phyloP scores from a whole-genome alignment of 1,140 invertebrate genomes.

The Coenobita brevimanus region DNA sequence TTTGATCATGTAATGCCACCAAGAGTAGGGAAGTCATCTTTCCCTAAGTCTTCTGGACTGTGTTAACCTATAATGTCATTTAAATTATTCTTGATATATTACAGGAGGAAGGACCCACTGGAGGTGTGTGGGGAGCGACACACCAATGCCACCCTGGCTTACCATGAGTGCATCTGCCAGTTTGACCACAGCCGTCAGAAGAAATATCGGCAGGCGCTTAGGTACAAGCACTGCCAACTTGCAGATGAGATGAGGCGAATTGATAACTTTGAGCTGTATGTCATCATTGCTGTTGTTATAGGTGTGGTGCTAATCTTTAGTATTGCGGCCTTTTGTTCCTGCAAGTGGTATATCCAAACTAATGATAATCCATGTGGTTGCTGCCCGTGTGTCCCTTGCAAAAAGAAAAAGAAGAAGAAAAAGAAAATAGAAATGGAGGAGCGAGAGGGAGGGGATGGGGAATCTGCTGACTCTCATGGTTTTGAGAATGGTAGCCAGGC shows the following conservation, averaged over 20 bases:
- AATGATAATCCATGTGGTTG: slow-evolving; percentile 67
- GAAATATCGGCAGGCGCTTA: slow-evolving; percentile 39
- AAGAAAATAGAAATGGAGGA: slow-evolving; percentile 8
- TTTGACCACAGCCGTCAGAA: slow-evolving; percentile 51
- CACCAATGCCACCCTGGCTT: slow-evolving; percentile 64
- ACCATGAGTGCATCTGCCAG: slow-evolving; percentile 66
- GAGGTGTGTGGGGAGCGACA: slow-evolving; percentile 58
- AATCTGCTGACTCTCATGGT: background rate
- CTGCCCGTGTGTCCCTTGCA: slow-evolving; percentile 33
- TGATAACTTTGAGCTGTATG: slow-evolving; percentile 65
- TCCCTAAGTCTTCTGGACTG: too few species aligned
- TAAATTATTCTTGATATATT: background rate
- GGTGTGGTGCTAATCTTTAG: slow-evolving; percentile 58
- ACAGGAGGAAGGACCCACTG: slow-evolving; percentile 58
- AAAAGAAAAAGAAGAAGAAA: slow-evolving; percentile 60
- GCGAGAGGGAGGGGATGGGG: background rate
- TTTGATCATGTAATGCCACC: too few species aligned
- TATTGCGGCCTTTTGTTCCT: slow-evolving; percentile 65
- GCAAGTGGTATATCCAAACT: slow-evolving; percentile 67
- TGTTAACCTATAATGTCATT: too few species aligned
- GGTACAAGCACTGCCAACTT: slow-evolving; percentile 61
- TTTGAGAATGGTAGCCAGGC: slow-evolving; percentile 39
- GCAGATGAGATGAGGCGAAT: slow-evolving; percentile 68
- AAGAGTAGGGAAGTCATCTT: too few species aligned
- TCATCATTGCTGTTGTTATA: slow-evolving; percentile 61